A percentile compares a stretch with the other conserved stretches of the same genome.
phyloP scores from a whole-genome alignment of 2,888 invertebrate species.

The Mechanitis mazaeus region DNA sequence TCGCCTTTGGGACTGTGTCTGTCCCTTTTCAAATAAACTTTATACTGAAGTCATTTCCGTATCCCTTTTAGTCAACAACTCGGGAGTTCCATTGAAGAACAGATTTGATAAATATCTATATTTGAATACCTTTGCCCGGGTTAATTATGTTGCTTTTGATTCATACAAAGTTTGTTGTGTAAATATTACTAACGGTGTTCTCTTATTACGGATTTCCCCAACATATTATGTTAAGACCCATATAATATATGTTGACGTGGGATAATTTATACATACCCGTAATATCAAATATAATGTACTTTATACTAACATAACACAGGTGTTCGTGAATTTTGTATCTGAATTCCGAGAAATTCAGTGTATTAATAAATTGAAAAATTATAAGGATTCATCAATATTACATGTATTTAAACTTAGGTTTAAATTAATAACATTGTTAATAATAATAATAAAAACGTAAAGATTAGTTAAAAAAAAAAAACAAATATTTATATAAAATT shows the following conservation, averaged over 20 bases:
- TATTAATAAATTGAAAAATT: no score
- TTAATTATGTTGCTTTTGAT: conserved; percentile 21
- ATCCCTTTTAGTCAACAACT: conserved; percentile 31
- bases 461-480: no score
- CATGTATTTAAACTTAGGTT: no score
- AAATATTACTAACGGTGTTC: conserved; percentile 13
- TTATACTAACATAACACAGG: no score
- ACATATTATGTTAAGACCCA: conserved; percentile 12
- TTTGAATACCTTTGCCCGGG: conserved; percentile 23
- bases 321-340: no score
- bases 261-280: not conserved
- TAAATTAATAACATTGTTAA: no score
- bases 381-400: no score
- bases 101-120: conserved; percentile 39
- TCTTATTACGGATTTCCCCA: conserved; percentile 14
- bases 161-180: conserved; percentile 14
- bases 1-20: not conserved
- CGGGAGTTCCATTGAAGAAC: conserved; percentile 34
- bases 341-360: no score
- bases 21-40: conserved; percentile 15
- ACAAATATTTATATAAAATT: no score
- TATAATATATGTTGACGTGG: not conserved
- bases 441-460: no score
- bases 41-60: conserved; percentile 20
- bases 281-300: no score